Evolutionary conservation across 2,797 vertebrate species (phyloP).

Genomic region (Notolabrus celidotus): DNA sequence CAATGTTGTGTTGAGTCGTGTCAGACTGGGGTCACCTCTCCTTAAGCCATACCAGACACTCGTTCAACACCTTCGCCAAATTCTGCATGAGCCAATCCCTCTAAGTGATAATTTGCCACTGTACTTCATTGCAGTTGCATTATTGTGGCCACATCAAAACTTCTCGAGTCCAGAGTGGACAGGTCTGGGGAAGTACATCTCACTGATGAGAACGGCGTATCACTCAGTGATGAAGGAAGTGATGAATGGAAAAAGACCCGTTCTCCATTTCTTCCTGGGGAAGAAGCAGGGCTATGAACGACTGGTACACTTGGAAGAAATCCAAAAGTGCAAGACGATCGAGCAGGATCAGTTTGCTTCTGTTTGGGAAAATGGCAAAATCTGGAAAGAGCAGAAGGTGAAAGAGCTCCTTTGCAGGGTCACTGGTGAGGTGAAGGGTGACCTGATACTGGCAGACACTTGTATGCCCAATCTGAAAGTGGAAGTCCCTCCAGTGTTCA

Average conservation of each 20-base stretch:
- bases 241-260: constrained; percentile 66
- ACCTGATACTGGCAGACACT: constrained; percentile 57
- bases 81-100: neutral
- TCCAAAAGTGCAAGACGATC: constrained; percentile 26
- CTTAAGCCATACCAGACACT: neutral
- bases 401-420: constrained; percentile 58
- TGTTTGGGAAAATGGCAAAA: constrained; percentile 65
- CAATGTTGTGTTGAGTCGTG: constrained; percentile 69
- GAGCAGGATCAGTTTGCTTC: constrained; percentile 43
- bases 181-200: constrained; percentile 46
- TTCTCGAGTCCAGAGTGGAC: fast-evolving
- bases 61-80: fast-evolving
- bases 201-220: constrained; percentile 65
- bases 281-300: constrained; percentile 60
- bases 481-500: constrained; percentile 66
- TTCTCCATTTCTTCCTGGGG: constrained; percentile 79
- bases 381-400: constrained; percentile 68
- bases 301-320: constrained; percentile 51
- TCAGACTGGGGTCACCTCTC: constrained; percentile 35
- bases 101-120: constrained; percentile 46
- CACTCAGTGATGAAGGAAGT: constrained; percentile 55
- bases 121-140: constrained; percentile 66
- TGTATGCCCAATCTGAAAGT: constrained; percentile 44
- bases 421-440: constrained; percentile 34
- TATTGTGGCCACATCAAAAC: constrained; percentile 62